Evolutionary conservation across 2,888 invertebrate genomes (phyloP).

Genomic region (Sarcophaga variegata): DNA sequence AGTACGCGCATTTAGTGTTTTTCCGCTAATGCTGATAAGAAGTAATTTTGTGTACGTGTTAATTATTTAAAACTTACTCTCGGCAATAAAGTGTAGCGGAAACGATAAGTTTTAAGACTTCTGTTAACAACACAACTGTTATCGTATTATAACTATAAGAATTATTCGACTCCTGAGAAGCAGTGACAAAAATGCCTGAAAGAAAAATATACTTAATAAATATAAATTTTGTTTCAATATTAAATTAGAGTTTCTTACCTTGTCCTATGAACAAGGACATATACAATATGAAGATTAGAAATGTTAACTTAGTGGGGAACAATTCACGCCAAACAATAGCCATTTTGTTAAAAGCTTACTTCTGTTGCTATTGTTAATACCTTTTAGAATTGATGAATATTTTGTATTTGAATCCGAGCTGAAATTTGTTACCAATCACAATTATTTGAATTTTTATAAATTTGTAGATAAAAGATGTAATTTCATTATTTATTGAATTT

Average conservation of each 20-base stretch:
- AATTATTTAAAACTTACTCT: slow-evolving; percentile 83
- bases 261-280: slow-evolving; percentile 95
- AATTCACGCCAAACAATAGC: slow-evolving; percentile 85
- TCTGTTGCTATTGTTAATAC: too few relatives aligned
- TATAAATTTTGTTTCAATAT: not conserved
- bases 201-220: slow-evolving; percentile 71
- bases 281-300: slow-evolving; percentile 91
- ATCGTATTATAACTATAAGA: slow-evolving; percentile 93
- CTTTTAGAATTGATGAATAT: too few relatives aligned
- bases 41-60: not conserved
- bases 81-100: slow-evolving; percentile 88
- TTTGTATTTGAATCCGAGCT: too few relatives aligned
- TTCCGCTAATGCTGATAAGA: slow-evolving; percentile 3
- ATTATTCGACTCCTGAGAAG: slow-evolving; percentile 91
- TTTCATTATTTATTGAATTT: too few relatives aligned
- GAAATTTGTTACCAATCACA: too few relatives aligned
- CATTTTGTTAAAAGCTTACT: slow-evolving; percentile 69
- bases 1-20: not conserved
- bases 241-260: slow-evolving; percentile 84
- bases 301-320: slow-evolving; percentile 92
- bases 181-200: slow-evolving; percentile 94
- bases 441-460: too few relatives aligned
- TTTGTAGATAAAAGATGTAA: too few relatives aligned
- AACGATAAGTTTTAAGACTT: slow-evolving; percentile 90
- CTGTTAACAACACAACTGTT: slow-evolving; percentile 93